A percentile compares a stretch with the other conserved stretches of the same genome.
Evolutionary conservation across 2,888 invertebrate genomes (phyloP).

Genomic region (Tenthredo amoena): DNA sequence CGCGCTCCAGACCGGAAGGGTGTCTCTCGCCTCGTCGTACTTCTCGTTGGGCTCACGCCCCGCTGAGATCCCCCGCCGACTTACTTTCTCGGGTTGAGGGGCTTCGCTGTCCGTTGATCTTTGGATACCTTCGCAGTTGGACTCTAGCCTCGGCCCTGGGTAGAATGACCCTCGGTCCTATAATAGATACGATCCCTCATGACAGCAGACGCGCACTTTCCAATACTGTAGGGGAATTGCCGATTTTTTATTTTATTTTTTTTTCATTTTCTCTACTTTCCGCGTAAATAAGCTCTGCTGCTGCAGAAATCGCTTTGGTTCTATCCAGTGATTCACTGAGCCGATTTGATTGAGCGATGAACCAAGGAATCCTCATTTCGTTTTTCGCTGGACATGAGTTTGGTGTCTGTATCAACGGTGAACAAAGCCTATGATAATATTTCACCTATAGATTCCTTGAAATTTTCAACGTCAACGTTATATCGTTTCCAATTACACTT

Average conservation of each 20-base stretch:
- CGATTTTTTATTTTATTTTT: neutral
- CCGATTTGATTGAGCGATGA: constrained; percentile 40
- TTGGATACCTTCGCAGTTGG: constrained; percentile 76
- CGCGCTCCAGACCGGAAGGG: constrained; percentile 66
- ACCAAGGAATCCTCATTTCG: constrained; percentile 9
- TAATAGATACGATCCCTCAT: constrained; percentile 52
- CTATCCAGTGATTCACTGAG: constrained; percentile 27
- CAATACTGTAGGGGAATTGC: constrained; percentile 12
- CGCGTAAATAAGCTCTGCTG: constrained; percentile 18
- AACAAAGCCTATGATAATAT: neutral
- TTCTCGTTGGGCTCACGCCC: constrained; percentile 56
- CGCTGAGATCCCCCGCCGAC: constrained; percentile 42
- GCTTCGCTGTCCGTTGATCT: constrained; percentile 58
- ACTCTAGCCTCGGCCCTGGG: constrained; percentile 64
- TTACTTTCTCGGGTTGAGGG: constrained; percentile 58
- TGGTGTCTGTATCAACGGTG: neutral
- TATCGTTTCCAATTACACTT: neutral
- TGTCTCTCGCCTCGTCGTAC: constrained; percentile 61
- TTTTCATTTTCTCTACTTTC: neutral
- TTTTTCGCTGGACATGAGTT: neutral
- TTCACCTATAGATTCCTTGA: neutral
- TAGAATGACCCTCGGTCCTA: constrained; percentile 44
- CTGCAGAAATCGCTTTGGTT: neutral
- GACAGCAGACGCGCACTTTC: constrained; percentile 24
- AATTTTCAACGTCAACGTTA: constrained; percentile 16